A percentile compares a stretch with the other conserved stretches of the same genome.
phyloP scores from a whole-genome alignment of 2,113 vertebrate species.

The Erythrolamprus reginae region DNA sequence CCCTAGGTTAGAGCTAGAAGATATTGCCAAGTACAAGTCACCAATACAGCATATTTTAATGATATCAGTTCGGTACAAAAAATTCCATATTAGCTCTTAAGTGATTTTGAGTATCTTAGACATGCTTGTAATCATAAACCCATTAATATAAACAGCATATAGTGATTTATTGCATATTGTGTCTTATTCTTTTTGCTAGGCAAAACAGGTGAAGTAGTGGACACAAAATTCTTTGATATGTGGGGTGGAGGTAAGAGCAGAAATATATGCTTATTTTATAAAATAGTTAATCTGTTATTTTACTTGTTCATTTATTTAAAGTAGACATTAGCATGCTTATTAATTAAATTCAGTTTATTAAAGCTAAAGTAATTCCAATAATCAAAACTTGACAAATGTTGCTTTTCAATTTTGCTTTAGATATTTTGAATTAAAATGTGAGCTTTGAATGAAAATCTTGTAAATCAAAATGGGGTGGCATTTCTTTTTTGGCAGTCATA shows the following conservation, averaged over 20 bases:
- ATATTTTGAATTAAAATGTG: background rate
- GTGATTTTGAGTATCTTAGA: background rate
- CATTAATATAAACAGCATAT: background rate
- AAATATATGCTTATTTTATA: background rate
- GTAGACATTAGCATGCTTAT: background rate
- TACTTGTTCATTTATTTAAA: background rate
- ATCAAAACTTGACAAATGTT: background rate
- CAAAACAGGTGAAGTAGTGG: constrained; percentile 76
- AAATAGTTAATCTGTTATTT: background rate
- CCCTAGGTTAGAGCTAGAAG: background rate
- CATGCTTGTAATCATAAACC: background rate
- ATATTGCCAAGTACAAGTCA: background rate
- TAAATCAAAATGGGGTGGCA: background rate
- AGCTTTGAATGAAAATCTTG: background rate
- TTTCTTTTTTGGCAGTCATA: background rate
- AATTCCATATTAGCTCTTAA: background rate
- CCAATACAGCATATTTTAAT: background rate
- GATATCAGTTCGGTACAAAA: background rate
- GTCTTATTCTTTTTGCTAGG: constrained; percentile 66
- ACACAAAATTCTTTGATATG: constrained; percentile 86
- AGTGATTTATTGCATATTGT: background rate
- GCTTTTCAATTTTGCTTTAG: background rate
- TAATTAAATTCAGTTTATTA: background rate
- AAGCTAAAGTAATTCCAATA: background rate
- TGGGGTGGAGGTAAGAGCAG: constrained; percentile 87